Evolutionary conservation across 2,888 invertebrate genomes (phyloP), one percentile per base, ranked within the genome.

Genomic region (Alloscopus bannaensis): DNA sequence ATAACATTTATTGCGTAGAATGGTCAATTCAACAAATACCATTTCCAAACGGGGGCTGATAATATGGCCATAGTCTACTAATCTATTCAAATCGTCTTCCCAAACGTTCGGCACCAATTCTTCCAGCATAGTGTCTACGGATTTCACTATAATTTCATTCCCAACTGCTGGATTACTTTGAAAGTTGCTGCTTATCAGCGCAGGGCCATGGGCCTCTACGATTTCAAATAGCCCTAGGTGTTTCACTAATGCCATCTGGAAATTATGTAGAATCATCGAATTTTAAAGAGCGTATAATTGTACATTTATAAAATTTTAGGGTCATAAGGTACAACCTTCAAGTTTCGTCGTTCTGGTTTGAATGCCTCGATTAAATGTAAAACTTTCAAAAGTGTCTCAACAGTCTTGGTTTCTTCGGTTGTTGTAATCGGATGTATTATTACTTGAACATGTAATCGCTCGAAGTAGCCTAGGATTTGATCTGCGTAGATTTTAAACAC

Each of bases 71-170:
- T 47, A 47, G 18, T 47, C 47, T 3, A 47, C 47, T 3, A 47
- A n/a, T n/a, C 47, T 47, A n/a, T 47, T 18, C 47, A 47, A n/a
- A 47, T 47, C 47, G n/a, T 47, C 47, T 47, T 47, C 47, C 47
- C 47, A 47, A 47, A 47, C n/a, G 47, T 47, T 47, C 4, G 47
- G 47, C 4, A 47, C n/a, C 11, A 47, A 18, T 47, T 47, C 47
- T 18, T 47, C 47, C 47, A 47, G 47, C 47, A 47, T 47, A 3
- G 47, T 47, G 3, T n/a, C n/a, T n/a, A 47, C 18, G n/a, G 47
- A 13, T 18, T n/a, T 18, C 4, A n/a, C 18, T n/a, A 47, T 47
- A 13, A 47, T 18, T 47, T 6, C 47, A 47, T 47, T n/a, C 18
- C 47, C 47, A 47, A 47, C 47, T 13, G 47, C 47, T n/a, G 11